These are phyloP conservation scores for Lepidocolaptes lacrymiger DNA, from an alignment of 2,797 vertebrate genomes.

Conservation along the genomic window DNA sequence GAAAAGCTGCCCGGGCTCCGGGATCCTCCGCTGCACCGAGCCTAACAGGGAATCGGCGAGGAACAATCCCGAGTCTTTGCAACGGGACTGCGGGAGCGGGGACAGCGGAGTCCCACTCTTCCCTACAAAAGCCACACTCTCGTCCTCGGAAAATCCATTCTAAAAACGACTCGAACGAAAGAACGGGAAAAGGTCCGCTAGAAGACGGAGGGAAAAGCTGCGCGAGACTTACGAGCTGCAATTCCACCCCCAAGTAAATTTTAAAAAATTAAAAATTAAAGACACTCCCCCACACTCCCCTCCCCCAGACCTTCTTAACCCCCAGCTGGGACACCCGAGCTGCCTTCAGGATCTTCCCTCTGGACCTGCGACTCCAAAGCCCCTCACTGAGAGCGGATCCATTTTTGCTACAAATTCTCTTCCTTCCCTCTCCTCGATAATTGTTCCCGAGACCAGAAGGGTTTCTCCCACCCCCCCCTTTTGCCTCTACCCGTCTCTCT, in stretches of 20 bases:
- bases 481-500: background rate
- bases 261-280: constrained; percentile 50
- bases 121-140: background rate
- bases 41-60: background rate
- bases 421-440: constrained; percentile 45
- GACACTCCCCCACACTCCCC: constrained; percentile 48
- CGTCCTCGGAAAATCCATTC: background rate
- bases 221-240: background rate
- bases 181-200: background rate
- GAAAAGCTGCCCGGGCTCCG: background rate
- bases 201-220: background rate
- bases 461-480: background rate
- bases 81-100: background rate
- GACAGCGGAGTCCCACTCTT: background rate
- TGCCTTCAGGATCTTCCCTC: constrained; percentile 35
- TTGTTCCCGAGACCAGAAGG: constrained; percentile 47
- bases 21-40: background rate
- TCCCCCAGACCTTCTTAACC: constrained; percentile 53
- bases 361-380: constrained; percentile 40
- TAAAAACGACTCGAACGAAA: background rate
- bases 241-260: constrained; percentile 50
- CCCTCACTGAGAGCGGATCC: constrained; percentile 64
- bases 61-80: background rate
- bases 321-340: constrained; percentile 45
- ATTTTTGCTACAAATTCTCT: constrained; percentile 75